Evolutionary conservation across 2,797 vertebrate genomes (phyloP).

Genomic region (Onychomys leucogaster): DNA sequence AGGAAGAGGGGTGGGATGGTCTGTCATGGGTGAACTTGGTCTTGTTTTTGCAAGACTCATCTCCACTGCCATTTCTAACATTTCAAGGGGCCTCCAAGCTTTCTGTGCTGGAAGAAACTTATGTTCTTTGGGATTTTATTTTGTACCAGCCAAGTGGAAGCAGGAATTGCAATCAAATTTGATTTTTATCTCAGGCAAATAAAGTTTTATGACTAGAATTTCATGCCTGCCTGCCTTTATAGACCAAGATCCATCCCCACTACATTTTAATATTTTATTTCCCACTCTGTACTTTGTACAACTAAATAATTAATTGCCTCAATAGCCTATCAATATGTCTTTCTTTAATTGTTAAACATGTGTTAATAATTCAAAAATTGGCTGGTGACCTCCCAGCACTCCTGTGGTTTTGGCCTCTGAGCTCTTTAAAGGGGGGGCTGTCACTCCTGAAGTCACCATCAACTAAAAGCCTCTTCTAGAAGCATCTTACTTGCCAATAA

Average conservation of each 20-base stretch:
- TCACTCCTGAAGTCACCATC: constrained; percentile 82
- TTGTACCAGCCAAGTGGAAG: neutral
- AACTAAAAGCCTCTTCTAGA: constrained; percentile 86
- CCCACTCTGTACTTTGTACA: constrained; percentile 89
- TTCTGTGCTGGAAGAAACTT: neutral
- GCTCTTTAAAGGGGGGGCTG: constrained; percentile 88
- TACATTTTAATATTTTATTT: constrained; percentile 79
- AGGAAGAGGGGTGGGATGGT: too few relatives aligned
- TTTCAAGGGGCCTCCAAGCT: neutral
- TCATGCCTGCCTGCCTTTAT: neutral
- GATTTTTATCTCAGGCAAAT: constrained; percentile 50
- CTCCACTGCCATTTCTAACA: neutral
- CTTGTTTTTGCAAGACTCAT: too few relatives aligned
- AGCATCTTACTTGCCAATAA: constrained; percentile 61
- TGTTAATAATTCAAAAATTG: constrained; percentile 97
- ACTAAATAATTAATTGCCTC: constrained; percentile 96
- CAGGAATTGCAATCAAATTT: neutral
- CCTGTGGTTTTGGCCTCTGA: constrained; percentile 88
- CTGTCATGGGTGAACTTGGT: too few relatives aligned
- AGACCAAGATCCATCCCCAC: neutral
- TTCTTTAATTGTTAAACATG: constrained; percentile 94
- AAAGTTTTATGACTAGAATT: constrained; percentile 10
- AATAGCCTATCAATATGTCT: constrained; percentile 95
- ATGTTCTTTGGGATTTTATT: neutral
- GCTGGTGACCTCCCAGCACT: constrained; percentile 88